A percentile compares a stretch with the other conserved stretches of the same genome.
phyloP scores from a whole-genome alignment of 1,140 invertebrate species.

The Halesus radiatus region DNA sequence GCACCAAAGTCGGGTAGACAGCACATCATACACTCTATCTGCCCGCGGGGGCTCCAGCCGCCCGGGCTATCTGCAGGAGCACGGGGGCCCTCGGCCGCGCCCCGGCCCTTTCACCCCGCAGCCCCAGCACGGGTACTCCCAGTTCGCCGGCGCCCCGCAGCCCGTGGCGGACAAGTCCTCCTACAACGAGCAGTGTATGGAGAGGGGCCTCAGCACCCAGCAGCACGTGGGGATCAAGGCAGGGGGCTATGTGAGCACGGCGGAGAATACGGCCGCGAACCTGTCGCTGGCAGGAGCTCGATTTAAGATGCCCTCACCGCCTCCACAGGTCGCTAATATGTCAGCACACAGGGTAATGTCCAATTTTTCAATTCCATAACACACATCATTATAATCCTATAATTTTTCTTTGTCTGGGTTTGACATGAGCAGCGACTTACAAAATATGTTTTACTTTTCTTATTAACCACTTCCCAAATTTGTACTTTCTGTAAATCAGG shows the following conservation, averaged over 20 bases:
- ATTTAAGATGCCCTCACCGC: constrained; percentile 55
- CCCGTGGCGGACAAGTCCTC: constrained; percentile 37
- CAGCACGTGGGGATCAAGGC: constrained; percentile 45
- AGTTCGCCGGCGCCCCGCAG: not conserved
- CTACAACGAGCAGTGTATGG: constrained; percentile 37
- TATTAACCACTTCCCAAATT: too few species aligned
- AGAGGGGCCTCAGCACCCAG: constrained; percentile 26
- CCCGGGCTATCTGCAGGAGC: not conserved
- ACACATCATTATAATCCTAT: too few species aligned
- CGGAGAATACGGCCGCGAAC: constrained; percentile 24
- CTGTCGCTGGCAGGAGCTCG: constrained; percentile 17
- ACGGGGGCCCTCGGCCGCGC: not conserved
- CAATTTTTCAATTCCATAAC: constrained; percentile 5
- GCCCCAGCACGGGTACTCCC: not conserved
- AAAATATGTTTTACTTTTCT: too few species aligned
- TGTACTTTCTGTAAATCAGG: too few species aligned
- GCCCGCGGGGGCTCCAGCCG: not conserved
- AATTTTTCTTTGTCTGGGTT: too few species aligned
- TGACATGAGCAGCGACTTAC: too few species aligned
- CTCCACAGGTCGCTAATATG: constrained; percentile 45
- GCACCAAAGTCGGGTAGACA: constrained; percentile 30
- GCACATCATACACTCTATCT: not conserved
- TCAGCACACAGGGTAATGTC: constrained; percentile 34
- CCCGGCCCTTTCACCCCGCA: constrained; percentile 6
- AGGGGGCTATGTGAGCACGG: constrained; percentile 44